These are phyloP conservation scores for Myotis planiceps DNA, from an alignment of 2,797 vertebrate species.

Conservation along the genomic window DNA sequence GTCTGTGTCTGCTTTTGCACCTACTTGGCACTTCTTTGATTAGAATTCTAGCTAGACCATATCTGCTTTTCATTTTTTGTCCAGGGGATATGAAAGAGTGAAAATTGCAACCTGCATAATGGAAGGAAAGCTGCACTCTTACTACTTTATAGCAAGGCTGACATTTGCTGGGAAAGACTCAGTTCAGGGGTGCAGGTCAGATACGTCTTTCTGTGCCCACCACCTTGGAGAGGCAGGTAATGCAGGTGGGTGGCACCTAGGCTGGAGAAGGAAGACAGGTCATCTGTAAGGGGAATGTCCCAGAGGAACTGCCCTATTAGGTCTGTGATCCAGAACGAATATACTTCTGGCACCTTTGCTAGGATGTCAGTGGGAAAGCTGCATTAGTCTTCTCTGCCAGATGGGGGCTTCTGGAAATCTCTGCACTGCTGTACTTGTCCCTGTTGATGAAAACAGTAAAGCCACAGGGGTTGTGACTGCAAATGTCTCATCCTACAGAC, in stretches of 20 bases:
- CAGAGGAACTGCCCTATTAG: neutral
- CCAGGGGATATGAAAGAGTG: neutral
- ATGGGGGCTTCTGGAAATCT: constrained; percentile 58
- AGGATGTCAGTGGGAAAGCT: constrained; percentile 68
- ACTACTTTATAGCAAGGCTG: neutral
- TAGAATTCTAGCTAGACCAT: neutral
- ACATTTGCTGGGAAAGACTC: neutral
- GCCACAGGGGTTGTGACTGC: constrained; percentile 22
- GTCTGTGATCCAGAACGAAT: constrained; percentile 50
- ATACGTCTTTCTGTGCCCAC: neutral
- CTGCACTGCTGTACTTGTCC: neutral
- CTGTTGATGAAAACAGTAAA: constrained; percentile 63
- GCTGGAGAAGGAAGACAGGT: neutral
- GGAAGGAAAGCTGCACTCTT: neutral
- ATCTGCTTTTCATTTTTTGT: neutral
- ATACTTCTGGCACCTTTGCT: constrained; percentile 47
- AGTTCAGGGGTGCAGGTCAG: neutral
- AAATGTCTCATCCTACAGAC: constrained; percentile 46
- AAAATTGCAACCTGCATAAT: neutral
- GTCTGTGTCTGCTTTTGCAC: constrained; percentile 31
- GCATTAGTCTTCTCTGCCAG: constrained; percentile 71
- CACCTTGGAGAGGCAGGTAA: neutral
- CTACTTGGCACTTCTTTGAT: neutral
- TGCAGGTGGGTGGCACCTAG: neutral
- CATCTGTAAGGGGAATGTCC: neutral